Evolutionary conservation across 1,140 invertebrate species (phyloP).

Genomic region (Apocrypta bakeri): DNA sequence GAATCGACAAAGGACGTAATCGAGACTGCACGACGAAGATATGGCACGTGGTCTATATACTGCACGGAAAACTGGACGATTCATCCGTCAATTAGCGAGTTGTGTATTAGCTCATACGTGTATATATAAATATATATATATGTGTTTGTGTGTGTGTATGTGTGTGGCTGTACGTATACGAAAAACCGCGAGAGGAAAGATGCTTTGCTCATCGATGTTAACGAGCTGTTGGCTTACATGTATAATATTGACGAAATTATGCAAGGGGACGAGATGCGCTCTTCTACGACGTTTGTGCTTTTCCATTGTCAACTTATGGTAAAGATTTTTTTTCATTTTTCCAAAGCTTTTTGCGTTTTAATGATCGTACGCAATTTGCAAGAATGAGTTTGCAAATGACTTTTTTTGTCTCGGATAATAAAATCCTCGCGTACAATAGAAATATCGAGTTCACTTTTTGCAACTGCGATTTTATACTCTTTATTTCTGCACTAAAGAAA

Average conservation of each 20-base stretch:
- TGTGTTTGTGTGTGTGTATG: not conserved
- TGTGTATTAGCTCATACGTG: no score
- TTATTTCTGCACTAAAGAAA: not conserved
- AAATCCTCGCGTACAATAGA: not conserved
- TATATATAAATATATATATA: not conserved
- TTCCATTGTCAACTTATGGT: no score
- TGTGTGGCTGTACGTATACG: not conserved
- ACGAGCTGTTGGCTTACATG: not conserved
- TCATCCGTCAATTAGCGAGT: constrained; percentile 12
- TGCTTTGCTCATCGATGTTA: not conserved
- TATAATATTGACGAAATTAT: no score
- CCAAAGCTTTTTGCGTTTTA: not conserved
- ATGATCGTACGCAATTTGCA: not conserved
- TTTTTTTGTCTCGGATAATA: not conserved
- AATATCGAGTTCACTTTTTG: constrained; percentile 2
- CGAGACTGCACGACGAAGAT: not conserved
- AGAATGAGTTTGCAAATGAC: constrained; percentile 2
- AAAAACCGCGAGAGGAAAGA: not conserved
- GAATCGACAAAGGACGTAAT: not conserved
- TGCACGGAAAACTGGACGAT: not conserved
- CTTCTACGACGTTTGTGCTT: not conserved
- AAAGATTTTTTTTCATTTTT: not conserved
- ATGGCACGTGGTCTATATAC: not conserved
- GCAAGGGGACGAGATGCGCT: no score
- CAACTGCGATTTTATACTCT: not conserved